Conservation (phyloP, 1,140 invertebrate genomes). For the Drosophila repleta region DNA sequence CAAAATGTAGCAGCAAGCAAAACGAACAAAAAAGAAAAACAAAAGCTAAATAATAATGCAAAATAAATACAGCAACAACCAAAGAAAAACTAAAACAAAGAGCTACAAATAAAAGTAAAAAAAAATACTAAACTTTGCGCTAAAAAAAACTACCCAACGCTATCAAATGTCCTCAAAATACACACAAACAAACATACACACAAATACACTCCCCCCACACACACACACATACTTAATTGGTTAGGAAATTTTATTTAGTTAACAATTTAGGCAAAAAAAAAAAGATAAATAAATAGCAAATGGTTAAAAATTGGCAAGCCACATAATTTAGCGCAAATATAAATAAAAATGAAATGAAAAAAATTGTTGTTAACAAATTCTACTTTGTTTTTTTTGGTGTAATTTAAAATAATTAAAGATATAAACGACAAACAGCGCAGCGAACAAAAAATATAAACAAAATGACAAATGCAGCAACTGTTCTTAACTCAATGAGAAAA, state of each 20-base stretch:
- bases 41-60: slow-evolving; percentile 56
- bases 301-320: slow-evolving; percentile 61
- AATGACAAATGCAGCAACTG: slow-evolving; percentile 56
- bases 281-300: slow-evolving; percentile 29
- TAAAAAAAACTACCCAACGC: slow-evolving; percentile 71
- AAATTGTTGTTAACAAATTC: slow-evolving; percentile 61
- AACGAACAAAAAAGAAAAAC: slow-evolving; percentile 36
- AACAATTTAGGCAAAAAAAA: slow-evolving; percentile 60
- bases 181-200: slow-evolving; percentile 27
- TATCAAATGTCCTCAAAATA: slow-evolving; percentile 33
- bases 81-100: slow-evolving; percentile 60
- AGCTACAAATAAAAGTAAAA: slow-evolving; percentile 63
- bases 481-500: slow-evolving; percentile 51
- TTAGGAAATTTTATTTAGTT: slow-evolving; percentile 73
- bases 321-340: slow-evolving; percentile 69
- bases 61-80: slow-evolving; percentile 79
- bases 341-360: slow-evolving; percentile 32
- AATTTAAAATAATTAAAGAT: slow-evolving; percentile 57
- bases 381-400: slow-evolving; percentile 57
- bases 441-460: slow-evolving; percentile 70
- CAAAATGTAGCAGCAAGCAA: slow-evolving; percentile 63
- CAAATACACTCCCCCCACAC: slow-evolving; percentile 33
- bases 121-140: slow-evolving; percentile 45
- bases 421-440: slow-evolving; percentile 79
- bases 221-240: slow-evolving; percentile 55